Evolutionary conservation across 2,797 vertebrate species (phyloP).

Genomic region (Hozukius guyotensis): DNA sequence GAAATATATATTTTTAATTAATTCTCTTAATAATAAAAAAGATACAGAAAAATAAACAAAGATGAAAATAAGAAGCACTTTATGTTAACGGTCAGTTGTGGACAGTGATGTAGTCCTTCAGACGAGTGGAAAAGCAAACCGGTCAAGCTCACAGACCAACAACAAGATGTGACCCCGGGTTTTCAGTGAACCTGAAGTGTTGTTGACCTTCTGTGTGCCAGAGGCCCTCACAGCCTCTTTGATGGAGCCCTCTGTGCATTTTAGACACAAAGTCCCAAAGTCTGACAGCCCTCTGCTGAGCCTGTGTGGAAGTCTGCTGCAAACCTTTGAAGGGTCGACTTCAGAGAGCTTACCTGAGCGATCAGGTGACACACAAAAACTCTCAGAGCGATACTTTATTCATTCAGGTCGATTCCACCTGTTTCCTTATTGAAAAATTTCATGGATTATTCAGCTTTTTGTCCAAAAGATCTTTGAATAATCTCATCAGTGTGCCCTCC

Average conservation of each 20-base stretch:
- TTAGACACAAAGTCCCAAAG: conserved; percentile 40
- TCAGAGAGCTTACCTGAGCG: conserved; percentile 21
- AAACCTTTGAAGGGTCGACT: conserved; percentile 29
- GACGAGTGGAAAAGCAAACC: conserved; percentile 10
- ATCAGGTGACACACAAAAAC: not conserved
- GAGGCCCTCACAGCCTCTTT: conserved; percentile 33
- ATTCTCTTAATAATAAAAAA: not conserved
- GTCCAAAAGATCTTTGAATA: not conserved
- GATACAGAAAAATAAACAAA: not conserved
- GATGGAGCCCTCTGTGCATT: conserved; percentile 43
- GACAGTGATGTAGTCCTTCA: not conserved
- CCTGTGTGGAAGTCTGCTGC: not conserved
- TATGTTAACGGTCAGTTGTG: not conserved
- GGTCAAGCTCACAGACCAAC: not conserved
- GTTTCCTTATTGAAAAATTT: not conserved
- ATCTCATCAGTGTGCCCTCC: not conserved
- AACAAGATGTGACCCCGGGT: conserved; percentile 30
- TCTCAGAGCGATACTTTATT: not conserved
- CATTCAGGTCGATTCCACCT: not conserved
- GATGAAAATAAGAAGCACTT: not conserved
- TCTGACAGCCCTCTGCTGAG: conserved; percentile 24
- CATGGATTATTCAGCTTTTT: not conserved
- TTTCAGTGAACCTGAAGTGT: conserved; percentile 30
- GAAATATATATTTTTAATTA: no score
- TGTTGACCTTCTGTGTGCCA: conserved; percentile 11